These are phyloP conservation scores for Mellivora capensis DNA, from an alignment of 2,113 vertebrate species.

Conservation along the genomic window DNA sequence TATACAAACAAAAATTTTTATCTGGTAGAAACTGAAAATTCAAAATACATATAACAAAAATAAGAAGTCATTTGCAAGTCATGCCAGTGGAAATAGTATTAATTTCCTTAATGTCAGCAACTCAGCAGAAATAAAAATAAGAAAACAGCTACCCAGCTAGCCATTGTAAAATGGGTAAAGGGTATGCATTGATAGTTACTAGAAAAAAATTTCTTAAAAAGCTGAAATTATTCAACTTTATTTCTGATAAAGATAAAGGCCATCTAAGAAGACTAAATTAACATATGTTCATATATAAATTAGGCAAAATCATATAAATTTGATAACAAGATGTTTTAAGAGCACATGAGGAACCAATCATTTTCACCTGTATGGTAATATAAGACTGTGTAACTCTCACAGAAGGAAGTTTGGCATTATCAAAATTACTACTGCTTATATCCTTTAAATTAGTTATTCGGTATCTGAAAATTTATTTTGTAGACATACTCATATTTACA, in stretches of 20 bases:
- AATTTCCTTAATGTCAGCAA: not conserved
- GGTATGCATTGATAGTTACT: not conserved
- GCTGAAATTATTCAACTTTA: not conserved
- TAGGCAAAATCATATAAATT: not conserved
- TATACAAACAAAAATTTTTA: not conserved
- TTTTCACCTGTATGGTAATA: not conserved
- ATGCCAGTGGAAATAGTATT: not conserved
- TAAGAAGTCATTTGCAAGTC: not conserved
- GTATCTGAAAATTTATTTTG: not conserved
- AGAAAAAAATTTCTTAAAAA: not conserved
- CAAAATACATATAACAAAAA: not conserved
- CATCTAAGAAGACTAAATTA: not conserved
- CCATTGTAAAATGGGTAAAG: not conserved
- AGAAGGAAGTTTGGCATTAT: not conserved
- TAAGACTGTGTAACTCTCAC: not conserved
- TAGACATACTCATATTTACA: not conserved
- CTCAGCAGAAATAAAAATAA: not conserved
- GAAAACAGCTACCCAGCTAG: not conserved
- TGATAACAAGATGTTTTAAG: not conserved
- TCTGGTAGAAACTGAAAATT: not conserved
- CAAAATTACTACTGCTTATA: not conserved
- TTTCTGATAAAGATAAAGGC: not conserved
- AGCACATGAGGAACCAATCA: not conserved
- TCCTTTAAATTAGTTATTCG: not conserved
- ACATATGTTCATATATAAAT: not conserved